Base-by-base conservation (phyloP, 2,113 vertebrate genomes). In the Silurus asotus region DNA sequence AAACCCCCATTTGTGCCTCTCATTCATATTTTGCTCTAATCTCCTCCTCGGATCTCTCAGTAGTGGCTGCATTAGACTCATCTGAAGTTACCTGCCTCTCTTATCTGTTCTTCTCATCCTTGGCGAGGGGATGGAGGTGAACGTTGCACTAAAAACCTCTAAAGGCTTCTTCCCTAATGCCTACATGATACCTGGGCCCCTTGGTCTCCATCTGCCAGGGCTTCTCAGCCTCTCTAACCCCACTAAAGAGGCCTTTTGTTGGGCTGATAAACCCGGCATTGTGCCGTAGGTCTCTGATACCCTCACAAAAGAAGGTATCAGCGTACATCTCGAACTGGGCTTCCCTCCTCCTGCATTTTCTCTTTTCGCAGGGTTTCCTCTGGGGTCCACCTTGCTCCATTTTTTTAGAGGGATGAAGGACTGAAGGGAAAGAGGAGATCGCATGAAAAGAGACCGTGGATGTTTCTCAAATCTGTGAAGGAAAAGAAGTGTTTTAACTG, bases 161-260 rank as follows among this genome's bases (percentile, higher is more conserved):
- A 79, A 89, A 87, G 87, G 82, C 62, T 45, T 86, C 84, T 45
- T 76, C 83, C 64, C 84, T 69, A 78, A 83, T 59, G 75, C 86
- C 84, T 76, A 86, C 75, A 86, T 86, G 84, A 86, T 89, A 87
- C 86, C 88, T 87, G 86, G 86, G 86, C 88, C 86, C 80, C 88
- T 64, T 85, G 72, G 72, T 86, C 86, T 87, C 88, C 86, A 88
- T 86, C 84, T 88, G 86, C 88, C 84, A 86, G 88, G 78, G 83
- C 78, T 89, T 86, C 88, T 84, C 88, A 87, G 86, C 88, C 84
- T 65, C 78, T 28, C n/a, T 79, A 55, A 83, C 88, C 86, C 81
- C 61, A 10, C 84, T 89, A 70, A 89, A 89, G 86, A 89, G 86
- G 79, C 81, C 86, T 88, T 88, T 89, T 89, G 88, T 89, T 88